phyloP scores from a whole-genome alignment of 2,113 vertebrate species.

The Archocentrus centrarchus region DNA sequence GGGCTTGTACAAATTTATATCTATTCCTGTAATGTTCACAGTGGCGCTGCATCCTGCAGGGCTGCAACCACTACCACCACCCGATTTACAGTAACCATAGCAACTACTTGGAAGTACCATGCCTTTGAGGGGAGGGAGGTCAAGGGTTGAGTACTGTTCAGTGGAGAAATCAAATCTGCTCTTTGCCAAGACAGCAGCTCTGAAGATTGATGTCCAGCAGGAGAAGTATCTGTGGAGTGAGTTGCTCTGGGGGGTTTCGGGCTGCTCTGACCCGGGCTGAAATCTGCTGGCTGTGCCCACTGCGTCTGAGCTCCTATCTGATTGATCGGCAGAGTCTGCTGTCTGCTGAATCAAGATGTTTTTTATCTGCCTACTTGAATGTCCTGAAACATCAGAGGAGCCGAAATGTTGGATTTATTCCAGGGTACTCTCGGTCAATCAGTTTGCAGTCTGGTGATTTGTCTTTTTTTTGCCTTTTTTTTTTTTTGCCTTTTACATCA shows the following conservation, averaged over 20 bases:
- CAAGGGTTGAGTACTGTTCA: constrained; percentile 74
- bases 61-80: constrained; percentile 27
- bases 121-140: constrained; percentile 65
- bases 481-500: constrained; percentile 50
- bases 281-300: constrained; percentile 47
- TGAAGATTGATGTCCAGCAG: constrained; percentile 72
- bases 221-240: constrained; percentile 46
- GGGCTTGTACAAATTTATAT: constrained; percentile 49
- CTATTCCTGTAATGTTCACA: constrained; percentile 48
- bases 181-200: constrained; percentile 73
- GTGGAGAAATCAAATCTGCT: constrained; percentile 73
- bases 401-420: constrained; percentile 64
- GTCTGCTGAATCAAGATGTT: constrained; percentile 59
- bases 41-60: constrained; percentile 44
- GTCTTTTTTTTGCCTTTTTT: constrained; percentile 45
- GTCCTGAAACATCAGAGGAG: constrained; percentile 56
- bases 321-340: constrained; percentile 37
- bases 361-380: constrained; percentile 37
- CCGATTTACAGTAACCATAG: constrained; percentile 74
- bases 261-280: constrained; percentile 58
- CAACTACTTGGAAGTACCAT: constrained; percentile 65
- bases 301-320: constrained; percentile 43
- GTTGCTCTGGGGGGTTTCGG: constrained; percentile 34
- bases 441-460: constrained; percentile 67
- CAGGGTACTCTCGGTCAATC: constrained; percentile 59